Evolutionary conservation across 30 jellyfish, hydroid and myxozoan genomes (phyloP).

Genomic region (Pseudorhiza aurosa): DNA sequence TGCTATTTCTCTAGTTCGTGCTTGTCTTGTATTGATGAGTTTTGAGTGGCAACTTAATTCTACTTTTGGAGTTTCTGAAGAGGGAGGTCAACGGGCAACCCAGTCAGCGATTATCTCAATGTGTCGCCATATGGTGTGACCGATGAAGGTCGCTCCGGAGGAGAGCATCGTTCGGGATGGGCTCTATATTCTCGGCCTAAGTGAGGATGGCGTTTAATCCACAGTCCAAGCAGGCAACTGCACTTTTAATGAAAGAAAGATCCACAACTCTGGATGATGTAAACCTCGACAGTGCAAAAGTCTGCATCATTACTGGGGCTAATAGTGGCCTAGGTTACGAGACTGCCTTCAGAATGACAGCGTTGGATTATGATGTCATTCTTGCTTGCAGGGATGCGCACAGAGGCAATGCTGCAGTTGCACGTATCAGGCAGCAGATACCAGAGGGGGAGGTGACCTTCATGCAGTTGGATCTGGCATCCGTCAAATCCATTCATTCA

Average conservation of each 20-base stretch:
- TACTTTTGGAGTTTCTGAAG: too few relatives aligned
- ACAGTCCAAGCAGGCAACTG: constrained; percentile 35
- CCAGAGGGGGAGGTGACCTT: constrained; percentile 81
- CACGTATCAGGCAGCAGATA: constrained; percentile 62
- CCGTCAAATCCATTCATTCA: constrained; percentile 58
- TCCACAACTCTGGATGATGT: constrained; percentile 70
- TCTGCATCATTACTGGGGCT: constrained; percentile 80
- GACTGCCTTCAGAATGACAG: constrained; percentile 72
- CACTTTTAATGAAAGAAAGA: constrained; percentile 46
- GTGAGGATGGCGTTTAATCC: neutral
- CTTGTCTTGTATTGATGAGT: too few relatives aligned
- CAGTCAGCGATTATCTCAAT: too few relatives aligned
- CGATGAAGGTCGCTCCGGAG: constrained; percentile 23
- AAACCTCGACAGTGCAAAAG: constrained; percentile 41
- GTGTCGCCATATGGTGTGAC: too few relatives aligned
- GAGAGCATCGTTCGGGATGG: constrained; percentile 25
- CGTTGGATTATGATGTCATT: constrained; percentile 73
- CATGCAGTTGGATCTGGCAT: constrained; percentile 82
- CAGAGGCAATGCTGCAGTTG: constrained; percentile 82
- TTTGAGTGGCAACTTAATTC: too few relatives aligned
- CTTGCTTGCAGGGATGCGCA: constrained; percentile 77
- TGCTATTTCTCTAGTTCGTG: too few relatives aligned
- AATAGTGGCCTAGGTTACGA: constrained; percentile 71
- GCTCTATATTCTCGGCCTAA: constrained; percentile 27
- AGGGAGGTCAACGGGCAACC: too few relatives aligned